Percentiles rank a stretch among this genome's conserved stretches.
Evolutionary conservation across 2,113 vertebrate genomes (phyloP).

Genomic region (Ranitomeya variabilis): DNA sequence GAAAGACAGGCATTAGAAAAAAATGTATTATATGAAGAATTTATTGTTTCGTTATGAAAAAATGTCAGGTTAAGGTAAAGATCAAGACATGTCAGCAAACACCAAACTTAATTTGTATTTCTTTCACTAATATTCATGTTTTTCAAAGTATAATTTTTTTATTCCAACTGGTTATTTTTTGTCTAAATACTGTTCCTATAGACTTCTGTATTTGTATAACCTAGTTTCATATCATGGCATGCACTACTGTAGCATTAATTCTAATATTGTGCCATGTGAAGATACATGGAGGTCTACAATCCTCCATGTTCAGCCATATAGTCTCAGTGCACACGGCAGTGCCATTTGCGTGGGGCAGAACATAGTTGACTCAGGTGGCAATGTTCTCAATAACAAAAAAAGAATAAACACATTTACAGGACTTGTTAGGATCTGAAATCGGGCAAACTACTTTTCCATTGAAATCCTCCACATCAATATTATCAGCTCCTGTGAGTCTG

Average conservation of each 20-base stretch:
- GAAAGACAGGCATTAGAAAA: constrained; percentile 15
- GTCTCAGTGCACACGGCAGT: not conserved
- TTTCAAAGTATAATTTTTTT: not conserved
- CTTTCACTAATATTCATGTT: not conserved
- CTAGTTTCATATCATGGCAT: not conserved
- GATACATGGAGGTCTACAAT: not conserved
- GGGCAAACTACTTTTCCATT: constrained; percentile 17
- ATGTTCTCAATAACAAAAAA: not conserved
- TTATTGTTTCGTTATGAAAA: constrained; percentile 19
- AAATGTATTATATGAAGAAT: constrained; percentile 13
- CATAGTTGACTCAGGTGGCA: not conserved
- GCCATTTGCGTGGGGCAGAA: not conserved
- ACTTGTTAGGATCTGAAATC: not conserved
- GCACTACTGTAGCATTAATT: not conserved
- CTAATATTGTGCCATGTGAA: not conserved
- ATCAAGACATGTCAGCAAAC: constrained; percentile 9
- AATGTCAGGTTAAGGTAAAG: not conserved
- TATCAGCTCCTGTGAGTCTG: constrained; percentile 40
- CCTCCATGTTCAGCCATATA: not conserved
- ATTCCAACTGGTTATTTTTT: not conserved
- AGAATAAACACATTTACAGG: not conserved
- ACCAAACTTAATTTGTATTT: not conserved
- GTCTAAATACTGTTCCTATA: not conserved
- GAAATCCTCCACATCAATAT: constrained; percentile 33
- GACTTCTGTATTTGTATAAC: not conserved